Base-by-base conservation (phyloP, 1,140 invertebrate species). In the Microplitis mediator region DNA sequence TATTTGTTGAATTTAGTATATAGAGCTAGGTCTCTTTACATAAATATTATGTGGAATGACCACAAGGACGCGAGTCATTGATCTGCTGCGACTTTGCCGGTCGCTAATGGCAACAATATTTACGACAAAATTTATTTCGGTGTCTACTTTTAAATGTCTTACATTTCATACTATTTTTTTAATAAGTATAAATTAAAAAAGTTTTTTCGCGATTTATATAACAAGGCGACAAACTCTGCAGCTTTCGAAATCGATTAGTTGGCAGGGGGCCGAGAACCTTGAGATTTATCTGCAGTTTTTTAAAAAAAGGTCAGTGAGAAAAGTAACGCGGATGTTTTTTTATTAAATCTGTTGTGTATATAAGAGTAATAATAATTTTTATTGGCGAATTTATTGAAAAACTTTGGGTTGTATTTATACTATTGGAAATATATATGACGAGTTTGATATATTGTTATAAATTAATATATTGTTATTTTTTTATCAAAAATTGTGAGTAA, bases 1-100 rank as follows among this genome's bases (percentile, higher is more conserved):
- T n/a, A 32, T 62, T 62, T 62, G 4, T 35, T 5, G 32, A 9
- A 60, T 51, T 39, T 3, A 35, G 36, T 13, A 62, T 32, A 35
- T n/a, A 45, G 36, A 45, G 6, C 39, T 45, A 45, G 39, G 39
- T 45, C 39, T 45, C 6, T 4, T 52, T 16, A 39, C n/a, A 56
- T 54, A 56, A 4, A 69, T 71, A 62, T 75, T 34, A 13, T 16
- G 39, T 45, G 39, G 11, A 45, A 45, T 45, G 11, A 54, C 52
- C 14, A 58, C 78, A 79, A 80, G 79, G 79, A 77, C 79, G 71
- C 35, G 60, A 69, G 58, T 72, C 79, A 81, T 81, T 80, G 79
- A 81, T 81, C 77, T 80, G 39, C 71, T 52, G 32, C 63, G 71
- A 56, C n/a, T 56, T 14, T 74, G 72, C 34, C 73, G 72, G 72